Percentiles rank a stretch among this genome's conserved stretches.
phyloP scores from a whole-genome alignment of 2,797 vertebrate genomes.

The Sylvilagus floridanus region DNA sequence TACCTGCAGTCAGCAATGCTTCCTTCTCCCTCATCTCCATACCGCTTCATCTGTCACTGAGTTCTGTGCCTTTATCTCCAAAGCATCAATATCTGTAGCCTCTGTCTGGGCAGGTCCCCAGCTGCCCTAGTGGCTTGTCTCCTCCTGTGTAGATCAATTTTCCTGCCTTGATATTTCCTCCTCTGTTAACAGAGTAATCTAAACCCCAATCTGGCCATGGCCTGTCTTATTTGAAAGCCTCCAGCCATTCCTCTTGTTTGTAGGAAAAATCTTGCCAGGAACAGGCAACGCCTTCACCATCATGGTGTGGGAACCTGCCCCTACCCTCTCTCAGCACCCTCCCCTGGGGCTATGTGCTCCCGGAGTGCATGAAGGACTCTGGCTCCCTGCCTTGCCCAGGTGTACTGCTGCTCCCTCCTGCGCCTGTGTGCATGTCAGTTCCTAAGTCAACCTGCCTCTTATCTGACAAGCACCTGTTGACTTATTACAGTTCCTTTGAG shows the following conservation, averaged over 20 bases:
- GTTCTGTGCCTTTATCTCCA: not conserved
- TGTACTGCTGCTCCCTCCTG: too few relatives aligned
- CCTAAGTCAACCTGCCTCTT: not conserved
- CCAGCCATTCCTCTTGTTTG: not conserved
- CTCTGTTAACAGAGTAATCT: not conserved
- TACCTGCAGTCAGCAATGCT: not conserved
- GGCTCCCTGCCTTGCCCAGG: rapidly evolving
- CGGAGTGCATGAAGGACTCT: not conserved
- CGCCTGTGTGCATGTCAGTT: not conserved
- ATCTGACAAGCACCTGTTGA: not conserved
- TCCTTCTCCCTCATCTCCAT: not conserved
- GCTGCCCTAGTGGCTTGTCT: not conserved
- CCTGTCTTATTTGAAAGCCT: not conserved
- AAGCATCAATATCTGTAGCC: not conserved
- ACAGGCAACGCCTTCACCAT: rapidly evolving
- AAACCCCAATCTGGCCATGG: not conserved
- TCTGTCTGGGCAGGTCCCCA: not conserved
- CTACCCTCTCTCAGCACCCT: not conserved
- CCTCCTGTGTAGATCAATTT: not conserved
- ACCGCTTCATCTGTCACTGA: not conserved
- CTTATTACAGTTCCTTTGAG: not conserved
- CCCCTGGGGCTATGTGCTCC: not conserved
- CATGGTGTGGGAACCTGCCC: rapidly evolving
- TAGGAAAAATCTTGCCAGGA: not conserved
- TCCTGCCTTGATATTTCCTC: not conserved